Evolutionary conservation across 2,113 vertebrate species (phyloP), one percentile per base, ranked within the genome.

Genomic region (Rhea pennata): DNA sequence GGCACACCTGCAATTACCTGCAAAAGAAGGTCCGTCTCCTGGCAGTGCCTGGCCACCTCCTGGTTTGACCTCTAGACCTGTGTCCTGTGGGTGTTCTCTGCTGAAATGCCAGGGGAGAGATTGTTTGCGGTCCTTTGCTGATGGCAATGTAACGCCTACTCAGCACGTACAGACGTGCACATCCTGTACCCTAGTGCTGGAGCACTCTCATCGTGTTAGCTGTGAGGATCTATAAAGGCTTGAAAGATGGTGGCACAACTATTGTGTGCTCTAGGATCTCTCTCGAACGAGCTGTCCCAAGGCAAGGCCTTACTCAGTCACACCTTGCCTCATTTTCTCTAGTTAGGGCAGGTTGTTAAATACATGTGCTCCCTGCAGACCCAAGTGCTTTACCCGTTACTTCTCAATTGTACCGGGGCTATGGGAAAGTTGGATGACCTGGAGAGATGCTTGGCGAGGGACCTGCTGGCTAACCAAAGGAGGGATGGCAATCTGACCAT

Each of bases 401-500:
- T 78, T 65, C 86, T 21, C 72, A 40, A 72, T 64, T 26, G 19
- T 31, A 3, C 53, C 9, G 16, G 48, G 26, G 58, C 27, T 2
- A 0, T 7, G 6, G 31, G 62, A 86, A 88, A 64, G 78, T 48
- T 31, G 50, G n/a, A 31, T 73, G 72, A 22, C 42, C 87, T 84
- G 67, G 69, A 84, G 59, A 27, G 64, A 42, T 12, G 3, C 58
- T 59, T 1, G 0, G 17, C 71, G 29, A 93, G 67, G 69, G 31
- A 75, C 50, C 65, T 84, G 59, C 33, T 62, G 95, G n/a, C 66
- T 94, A 84, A 33, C 39, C 24, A n/a, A 42, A 94, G 70, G 73
- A 92, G 81, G 84, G 70, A 74, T 46, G 54, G 75, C 82, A 87
- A 74, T 48, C 78, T 76, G 83, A 69, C 80, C 76, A 51, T 80